Evolutionary conservation across 2,797 vertebrate genomes (phyloP).

Genomic region (Periparus ater): DNA sequence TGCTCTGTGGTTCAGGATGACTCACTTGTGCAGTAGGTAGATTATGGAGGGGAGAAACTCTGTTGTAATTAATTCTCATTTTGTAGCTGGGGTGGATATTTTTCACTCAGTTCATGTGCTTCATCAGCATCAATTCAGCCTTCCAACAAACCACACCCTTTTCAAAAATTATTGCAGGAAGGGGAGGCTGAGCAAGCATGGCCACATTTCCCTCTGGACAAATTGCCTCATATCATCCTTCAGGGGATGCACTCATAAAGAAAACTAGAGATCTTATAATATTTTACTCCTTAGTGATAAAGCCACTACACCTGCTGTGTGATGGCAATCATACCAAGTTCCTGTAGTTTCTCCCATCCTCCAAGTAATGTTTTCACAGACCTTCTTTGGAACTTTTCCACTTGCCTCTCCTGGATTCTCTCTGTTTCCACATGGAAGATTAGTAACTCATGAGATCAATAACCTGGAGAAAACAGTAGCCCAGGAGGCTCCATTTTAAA

Average conservation of each 20-base stretch:
- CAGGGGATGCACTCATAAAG: neutral
- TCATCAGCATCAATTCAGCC: slow-evolving; percentile 45
- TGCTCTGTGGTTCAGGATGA: slow-evolving; percentile 62
- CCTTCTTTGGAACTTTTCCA: neutral
- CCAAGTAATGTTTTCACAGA: neutral
- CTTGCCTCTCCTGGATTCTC: neutral
- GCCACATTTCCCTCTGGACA: neutral
- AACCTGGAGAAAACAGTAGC: neutral
- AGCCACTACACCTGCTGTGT: neutral
- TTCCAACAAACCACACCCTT: slow-evolving; percentile 35
- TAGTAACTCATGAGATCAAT: neutral
- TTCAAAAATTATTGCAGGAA: slow-evolving; percentile 44
- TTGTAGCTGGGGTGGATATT: slow-evolving; percentile 41
- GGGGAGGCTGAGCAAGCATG: slow-evolving; percentile 3
- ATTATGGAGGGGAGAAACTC: neutral
- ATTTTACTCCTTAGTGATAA: neutral
- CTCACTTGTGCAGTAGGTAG: slow-evolving; percentile 54
- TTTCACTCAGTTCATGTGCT: slow-evolving; percentile 48
- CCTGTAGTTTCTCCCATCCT: neutral
- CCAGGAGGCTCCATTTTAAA: neutral
- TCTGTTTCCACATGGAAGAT: neutral
- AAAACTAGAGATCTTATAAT: neutral
- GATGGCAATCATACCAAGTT: neutral
- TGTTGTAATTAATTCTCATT: slow-evolving; percentile 14
- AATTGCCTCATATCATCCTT: neutral